Conservation (phyloP, 2,888 invertebrate species). For the Ceriagrion tenellum region DNA sequence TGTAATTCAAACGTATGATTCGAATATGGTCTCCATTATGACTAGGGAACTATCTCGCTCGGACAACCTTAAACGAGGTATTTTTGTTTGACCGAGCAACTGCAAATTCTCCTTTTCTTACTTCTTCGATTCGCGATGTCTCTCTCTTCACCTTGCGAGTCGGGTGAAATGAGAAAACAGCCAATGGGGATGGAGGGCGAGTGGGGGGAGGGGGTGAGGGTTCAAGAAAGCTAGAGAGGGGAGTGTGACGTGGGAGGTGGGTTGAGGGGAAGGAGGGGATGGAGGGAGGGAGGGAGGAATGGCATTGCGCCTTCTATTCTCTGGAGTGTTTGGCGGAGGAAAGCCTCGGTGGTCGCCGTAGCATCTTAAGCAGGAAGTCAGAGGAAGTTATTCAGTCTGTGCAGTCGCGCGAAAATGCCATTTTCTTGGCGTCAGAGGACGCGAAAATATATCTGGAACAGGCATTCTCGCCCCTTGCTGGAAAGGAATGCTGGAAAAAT, state of each 20-base stretch:
- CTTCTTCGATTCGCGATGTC: background rate
- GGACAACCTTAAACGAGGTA: conserved; percentile 8
- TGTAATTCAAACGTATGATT: no score
- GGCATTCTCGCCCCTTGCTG: background rate
- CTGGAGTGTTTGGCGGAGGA: background rate
- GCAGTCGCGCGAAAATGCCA: conserved; percentile 26
- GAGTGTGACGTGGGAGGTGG: background rate
- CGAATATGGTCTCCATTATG: no score
- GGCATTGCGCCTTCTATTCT: conserved; percentile 20
- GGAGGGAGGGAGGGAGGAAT: background rate
- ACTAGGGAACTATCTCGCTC: no score
- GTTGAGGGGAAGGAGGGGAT: background rate
- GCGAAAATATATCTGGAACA: background rate
- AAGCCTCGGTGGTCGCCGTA: conserved; percentile 22
- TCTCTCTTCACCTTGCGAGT: background rate
- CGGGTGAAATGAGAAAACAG: background rate
- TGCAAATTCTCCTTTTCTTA: background rate
- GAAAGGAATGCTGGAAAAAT: background rate
- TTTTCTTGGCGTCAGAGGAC: conserved; percentile 27
- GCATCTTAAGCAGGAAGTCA: conserved; percentile 36
- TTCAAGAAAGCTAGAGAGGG: no score
- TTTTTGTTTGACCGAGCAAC: background rate
- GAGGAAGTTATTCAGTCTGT: conserved; percentile 21
- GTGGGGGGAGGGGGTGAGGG: background rate
- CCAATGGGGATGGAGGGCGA: background rate